Base-by-base conservation (phyloP, 2,888 invertebrate genomes). In the Ormyrus rosae region DNA sequence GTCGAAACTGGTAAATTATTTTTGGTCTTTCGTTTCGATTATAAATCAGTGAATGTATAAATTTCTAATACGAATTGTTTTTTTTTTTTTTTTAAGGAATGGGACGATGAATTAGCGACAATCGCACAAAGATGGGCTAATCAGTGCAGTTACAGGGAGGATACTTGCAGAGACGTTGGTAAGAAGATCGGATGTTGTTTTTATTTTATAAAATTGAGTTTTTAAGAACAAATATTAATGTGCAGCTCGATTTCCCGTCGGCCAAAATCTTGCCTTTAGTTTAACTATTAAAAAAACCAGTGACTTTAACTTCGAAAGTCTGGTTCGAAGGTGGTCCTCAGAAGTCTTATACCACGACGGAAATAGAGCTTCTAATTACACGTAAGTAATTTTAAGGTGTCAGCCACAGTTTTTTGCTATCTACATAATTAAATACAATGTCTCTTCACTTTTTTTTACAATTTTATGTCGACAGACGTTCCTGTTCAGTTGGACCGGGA, bases 101-200 rank as follows among this genome's bases (percentile, higher is more conserved):
- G 65, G 65, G 65, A 65, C 10, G 65, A 65, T 19, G 51, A 50
- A n/a, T 19, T 51, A 85, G 89, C 55, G 5, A 6, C 8, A 13
- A n/a, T 60, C 2, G 60, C 34, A 7, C 87, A 89, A 78, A 84
- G 88, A 70, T 91, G 91, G 91, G 90, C 89, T 8, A 60, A 87
- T 55, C 91, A 91, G 80, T 91, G 91, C 82, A 83, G 86, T 53
- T 88, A 86, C 74, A 84, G 83, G 5, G 88, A 91, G 80, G 91
- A 91, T 83, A 61, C 83, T 34, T 91, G 91, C 83, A 85, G 91
- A 83, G 87, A 89, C 82, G 85, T 86, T 78, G 84, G 90, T 89
- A 83, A 84, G 19, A 19, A 19, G 19, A 19, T 19, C 19, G 19
- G 19, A 67, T 61, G 19, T 19, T 19, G 19, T 48, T 10, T n/a